Evolutionary conservation across 2,797 vertebrate genomes (phyloP).

Genomic region (Argyrosomus regius): DNA sequence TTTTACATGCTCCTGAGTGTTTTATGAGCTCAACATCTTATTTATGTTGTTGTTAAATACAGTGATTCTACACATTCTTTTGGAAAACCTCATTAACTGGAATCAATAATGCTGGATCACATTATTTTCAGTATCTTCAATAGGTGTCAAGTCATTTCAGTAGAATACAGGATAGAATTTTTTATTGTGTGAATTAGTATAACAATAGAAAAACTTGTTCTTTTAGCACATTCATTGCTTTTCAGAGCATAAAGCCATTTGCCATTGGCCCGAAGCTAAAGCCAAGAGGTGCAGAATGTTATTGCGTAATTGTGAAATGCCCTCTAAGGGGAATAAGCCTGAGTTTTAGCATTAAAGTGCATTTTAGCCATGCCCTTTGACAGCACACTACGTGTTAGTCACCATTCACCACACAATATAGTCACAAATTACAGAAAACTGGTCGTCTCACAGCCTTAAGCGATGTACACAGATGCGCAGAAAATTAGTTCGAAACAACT

Average conservation of each 20-base stretch:
- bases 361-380: slow-evolving; percentile 55
- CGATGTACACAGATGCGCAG: slow-evolving; percentile 45
- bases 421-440: slow-evolving; percentile 57
- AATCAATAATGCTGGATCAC: background rate
- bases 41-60: background rate
- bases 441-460: slow-evolving; percentile 52
- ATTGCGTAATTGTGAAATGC: slow-evolving; percentile 63
- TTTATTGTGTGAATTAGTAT: slow-evolving; percentile 38
- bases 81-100: background rate
- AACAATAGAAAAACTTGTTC: slow-evolving; percentile 35
- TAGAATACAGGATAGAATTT: slow-evolving; percentile 3
- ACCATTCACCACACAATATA: slow-evolving; percentile 57
- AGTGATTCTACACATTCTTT: background rate
- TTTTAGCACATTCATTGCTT: slow-evolving; percentile 61
- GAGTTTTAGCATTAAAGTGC: slow-evolving; percentile 52
- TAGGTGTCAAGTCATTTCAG: slow-evolving; percentile 2
- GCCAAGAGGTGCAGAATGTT: slow-evolving; percentile 59
- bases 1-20: background rate
- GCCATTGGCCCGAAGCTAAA: slow-evolving; percentile 58
- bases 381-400: slow-evolving; percentile 54
- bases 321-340: slow-evolving; percentile 42
- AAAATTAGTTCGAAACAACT: slow-evolving; percentile 43
- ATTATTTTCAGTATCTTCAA: background rate
- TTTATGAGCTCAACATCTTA: background rate
- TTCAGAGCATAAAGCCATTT: slow-evolving; percentile 66